Evolutionary conservation across 2,113 vertebrate genomes (phyloP).

Genomic region (Engystomops pustulosus): DNA sequence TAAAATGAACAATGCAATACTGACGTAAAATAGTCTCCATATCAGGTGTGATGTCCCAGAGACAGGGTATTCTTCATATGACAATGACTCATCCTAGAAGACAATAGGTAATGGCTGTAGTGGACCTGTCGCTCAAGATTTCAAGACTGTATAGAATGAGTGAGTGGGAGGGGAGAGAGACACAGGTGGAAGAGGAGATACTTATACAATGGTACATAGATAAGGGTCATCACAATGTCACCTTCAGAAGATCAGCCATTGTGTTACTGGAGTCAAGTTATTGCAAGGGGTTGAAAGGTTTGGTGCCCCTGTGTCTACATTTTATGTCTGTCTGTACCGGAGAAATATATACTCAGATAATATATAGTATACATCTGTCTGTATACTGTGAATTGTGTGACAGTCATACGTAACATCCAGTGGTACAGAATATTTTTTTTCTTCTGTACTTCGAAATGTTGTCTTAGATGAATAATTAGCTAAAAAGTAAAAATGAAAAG

Average conservation of each 20-base stretch:
- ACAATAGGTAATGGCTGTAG: constrained; percentile 36
- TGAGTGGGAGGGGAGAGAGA: neutral
- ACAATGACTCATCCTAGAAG: constrained; percentile 37
- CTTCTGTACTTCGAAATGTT: too few species aligned
- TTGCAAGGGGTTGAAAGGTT: constrained; percentile 18
- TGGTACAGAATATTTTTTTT: too few species aligned
- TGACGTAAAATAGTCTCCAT: constrained; percentile 24
- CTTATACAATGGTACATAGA: constrained; percentile 47
- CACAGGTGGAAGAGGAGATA: constrained; percentile 41
- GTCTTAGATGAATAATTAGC: too few species aligned
- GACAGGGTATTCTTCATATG: constrained; percentile 42
- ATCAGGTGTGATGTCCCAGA: constrained; percentile 55
- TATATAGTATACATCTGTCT: neutral
- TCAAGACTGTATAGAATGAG: constrained; percentile 21
- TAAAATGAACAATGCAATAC: constrained; percentile 1
- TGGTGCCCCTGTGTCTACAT: constrained; percentile 29
- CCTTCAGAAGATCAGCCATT: constrained; percentile 34
- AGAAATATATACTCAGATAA: neutral
- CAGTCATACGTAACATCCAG: too few species aligned
- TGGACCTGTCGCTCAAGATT: constrained; percentile 53
- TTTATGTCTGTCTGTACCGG: neutral
- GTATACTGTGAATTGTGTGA: neutral
- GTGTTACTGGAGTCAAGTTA: constrained; percentile 8
- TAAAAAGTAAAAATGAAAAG: too few species aligned
- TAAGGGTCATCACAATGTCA: constrained; percentile 50